Base-by-base conservation (phyloP, 2,797 vertebrate genomes). In the Periophthalmus magnuspinnatus region DNA sequence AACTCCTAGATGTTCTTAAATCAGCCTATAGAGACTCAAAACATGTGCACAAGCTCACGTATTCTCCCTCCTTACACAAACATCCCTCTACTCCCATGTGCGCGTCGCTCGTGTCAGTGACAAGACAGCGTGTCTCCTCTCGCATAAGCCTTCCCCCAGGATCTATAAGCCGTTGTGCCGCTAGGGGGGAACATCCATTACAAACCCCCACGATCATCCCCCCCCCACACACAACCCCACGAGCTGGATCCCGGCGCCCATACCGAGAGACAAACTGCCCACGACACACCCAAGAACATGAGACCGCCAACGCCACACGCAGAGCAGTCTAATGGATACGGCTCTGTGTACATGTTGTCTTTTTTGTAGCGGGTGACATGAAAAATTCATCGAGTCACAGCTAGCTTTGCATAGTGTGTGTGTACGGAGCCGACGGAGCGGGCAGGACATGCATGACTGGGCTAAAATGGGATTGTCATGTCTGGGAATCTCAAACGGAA, bases 141-240 rank as follows among this genome's bases (percentile, higher is more conserved):
- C 41, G 75, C 52, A 34, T 48, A 60, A 48, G 1, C 52, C 13
- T 34, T 87, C 81, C 80, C 63, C 2, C 36, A 76, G 83, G 86
- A 87, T 87, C 84, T 75, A 80, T 83, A 83, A 86, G 78, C 81
- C 81, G 85, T 76, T 83, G 74, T 72, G 75, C 79, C 73, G 76
- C 75, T 69, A 73, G 76, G 82, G 80, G 80, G 70, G 78, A 77
- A 81, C 84, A 86, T 88, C 88, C 81, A 91, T 91, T 90, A 87
- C 81, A 69, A 80, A 48, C 70, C 72, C 90, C 88, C 41, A 65
- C 70, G 78, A 89, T 82, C 80, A 28, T 76, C 75, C 86, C n/a
- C n/a, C n/a, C n/a, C n/a, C n/a, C n/a, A n/a, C n/a, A n/a, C n/a
- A n/a, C n/a, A n/a, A 78, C 67, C 88, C 82, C 86, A 69, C 72